Evolutionary conservation across 1,140 invertebrate species (phyloP).

Genomic region (Phymastichus coffea): DNA sequence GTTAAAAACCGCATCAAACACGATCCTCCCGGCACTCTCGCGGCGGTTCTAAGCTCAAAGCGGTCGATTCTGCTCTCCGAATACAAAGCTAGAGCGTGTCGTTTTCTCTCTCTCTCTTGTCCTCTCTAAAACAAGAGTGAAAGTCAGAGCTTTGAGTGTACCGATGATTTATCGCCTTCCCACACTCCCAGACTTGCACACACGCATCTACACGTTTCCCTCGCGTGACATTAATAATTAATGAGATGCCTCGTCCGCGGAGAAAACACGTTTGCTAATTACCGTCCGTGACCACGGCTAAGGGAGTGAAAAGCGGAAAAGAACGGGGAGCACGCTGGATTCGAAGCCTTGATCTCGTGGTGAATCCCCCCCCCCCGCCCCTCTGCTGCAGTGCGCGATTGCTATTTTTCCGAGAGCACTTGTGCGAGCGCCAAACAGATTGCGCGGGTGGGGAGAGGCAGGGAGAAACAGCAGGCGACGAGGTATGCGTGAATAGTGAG

Average conservation of each 20-base stretch:
- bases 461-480: too few species aligned
- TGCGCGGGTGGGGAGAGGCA: too few species aligned
- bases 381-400: too few species aligned
- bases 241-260: conserved; percentile 15
- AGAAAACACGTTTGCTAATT: not conserved
- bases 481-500: too few species aligned
- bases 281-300: not conserved
- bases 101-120: not conserved
- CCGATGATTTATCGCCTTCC: conserved; percentile 29
- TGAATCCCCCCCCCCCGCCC: too few species aligned
- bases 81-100: not conserved
- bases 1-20: too few species aligned
- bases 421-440: too few species aligned
- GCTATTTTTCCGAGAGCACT: too few species aligned
- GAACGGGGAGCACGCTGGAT: too few species aligned
- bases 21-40: not conserved
- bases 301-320: not conserved
- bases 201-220: not conserved
- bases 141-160: conserved; percentile 2
- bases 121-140: conserved; percentile 20
- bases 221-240: conserved; percentile 34
- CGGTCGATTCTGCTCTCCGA: not conserved
- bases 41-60: not conserved
- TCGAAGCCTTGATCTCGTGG: too few species aligned
- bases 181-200: not conserved